Conservation (phyloP, 2,113 vertebrate species). For the Myanophis thanlyinensis region DNA sequence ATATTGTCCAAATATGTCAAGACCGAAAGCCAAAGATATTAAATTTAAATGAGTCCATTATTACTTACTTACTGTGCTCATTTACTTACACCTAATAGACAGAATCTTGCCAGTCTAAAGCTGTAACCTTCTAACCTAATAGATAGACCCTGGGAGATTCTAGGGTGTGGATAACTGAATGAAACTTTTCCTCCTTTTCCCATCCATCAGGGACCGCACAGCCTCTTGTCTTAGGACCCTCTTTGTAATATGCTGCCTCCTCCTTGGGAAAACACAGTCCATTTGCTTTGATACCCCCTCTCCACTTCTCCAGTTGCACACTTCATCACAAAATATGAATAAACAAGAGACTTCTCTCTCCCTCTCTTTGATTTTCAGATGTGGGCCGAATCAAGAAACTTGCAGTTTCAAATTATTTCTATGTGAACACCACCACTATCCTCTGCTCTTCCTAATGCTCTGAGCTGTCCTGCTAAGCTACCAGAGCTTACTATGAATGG, state of each 20-base stretch:
- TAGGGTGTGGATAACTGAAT: neutral
- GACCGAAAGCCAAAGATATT: neutral
- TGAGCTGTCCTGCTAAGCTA: neutral
- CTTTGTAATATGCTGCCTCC: neutral
- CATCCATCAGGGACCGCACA: neutral
- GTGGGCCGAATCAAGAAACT: neutral
- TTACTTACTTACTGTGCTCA: neutral
- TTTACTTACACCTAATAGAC: neutral
- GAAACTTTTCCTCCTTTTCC: neutral
- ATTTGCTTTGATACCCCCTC: neutral
- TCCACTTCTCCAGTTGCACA: neutral
- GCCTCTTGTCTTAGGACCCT: neutral
- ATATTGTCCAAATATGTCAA: neutral
- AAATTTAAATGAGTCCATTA: neutral
- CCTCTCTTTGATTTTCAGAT: neutral
- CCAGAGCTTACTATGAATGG: neutral
- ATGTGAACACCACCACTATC: neutral
- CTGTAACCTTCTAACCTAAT: neutral
- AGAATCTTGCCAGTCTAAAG: neutral
- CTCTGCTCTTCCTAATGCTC: neutral
- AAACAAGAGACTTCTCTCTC: neutral
- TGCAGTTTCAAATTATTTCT: neutral
- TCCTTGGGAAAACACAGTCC: neutral
- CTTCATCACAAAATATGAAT: neutral
- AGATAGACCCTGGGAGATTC: neutral